Conservation (phyloP, 2,113 vertebrate species). For the Penelope pileata region DNA sequence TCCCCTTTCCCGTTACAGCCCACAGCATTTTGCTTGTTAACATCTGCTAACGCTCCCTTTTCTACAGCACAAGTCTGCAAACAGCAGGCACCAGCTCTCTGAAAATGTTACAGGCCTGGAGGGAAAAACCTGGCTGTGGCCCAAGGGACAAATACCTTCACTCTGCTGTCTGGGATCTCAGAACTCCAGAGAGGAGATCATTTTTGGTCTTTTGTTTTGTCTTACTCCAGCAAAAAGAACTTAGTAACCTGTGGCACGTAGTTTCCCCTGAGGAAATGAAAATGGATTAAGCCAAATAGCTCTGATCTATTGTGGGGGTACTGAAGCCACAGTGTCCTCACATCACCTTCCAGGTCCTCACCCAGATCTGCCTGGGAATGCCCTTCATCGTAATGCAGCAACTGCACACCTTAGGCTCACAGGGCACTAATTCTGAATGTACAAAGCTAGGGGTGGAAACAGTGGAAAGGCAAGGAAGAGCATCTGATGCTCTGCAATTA, state of each 20-base stretch:
- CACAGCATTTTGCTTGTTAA: not conserved
- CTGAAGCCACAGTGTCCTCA: not conserved
- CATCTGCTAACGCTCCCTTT: conserved; percentile 3
- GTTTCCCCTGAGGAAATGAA: not conserved
- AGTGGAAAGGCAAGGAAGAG: not conserved
- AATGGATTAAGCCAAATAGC: not conserved
- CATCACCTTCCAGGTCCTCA: not conserved
- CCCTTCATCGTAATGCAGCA: not conserved
- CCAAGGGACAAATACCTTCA: not conserved
- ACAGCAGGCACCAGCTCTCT: not conserved
- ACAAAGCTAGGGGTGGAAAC: not conserved
- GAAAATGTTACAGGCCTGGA: not conserved
- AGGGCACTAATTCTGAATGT: not conserved
- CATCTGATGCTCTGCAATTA: not conserved
- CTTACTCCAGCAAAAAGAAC: not conserved
- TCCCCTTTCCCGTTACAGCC: not conserved
- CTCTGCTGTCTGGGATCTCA: not conserved
- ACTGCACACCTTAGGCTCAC: fast-evolving
- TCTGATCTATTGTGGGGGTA: not conserved
- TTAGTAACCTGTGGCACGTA: not conserved
- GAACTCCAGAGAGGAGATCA: not conserved
- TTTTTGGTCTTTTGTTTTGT: not conserved
- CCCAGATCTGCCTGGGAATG: not conserved
- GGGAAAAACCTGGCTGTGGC: not conserved
- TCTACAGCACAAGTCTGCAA: not conserved